These are phyloP conservation scores for Steromphala cineraria DNA, from an alignment of 2,888 invertebrate genomes.

Conservation along the genomic window DNA sequence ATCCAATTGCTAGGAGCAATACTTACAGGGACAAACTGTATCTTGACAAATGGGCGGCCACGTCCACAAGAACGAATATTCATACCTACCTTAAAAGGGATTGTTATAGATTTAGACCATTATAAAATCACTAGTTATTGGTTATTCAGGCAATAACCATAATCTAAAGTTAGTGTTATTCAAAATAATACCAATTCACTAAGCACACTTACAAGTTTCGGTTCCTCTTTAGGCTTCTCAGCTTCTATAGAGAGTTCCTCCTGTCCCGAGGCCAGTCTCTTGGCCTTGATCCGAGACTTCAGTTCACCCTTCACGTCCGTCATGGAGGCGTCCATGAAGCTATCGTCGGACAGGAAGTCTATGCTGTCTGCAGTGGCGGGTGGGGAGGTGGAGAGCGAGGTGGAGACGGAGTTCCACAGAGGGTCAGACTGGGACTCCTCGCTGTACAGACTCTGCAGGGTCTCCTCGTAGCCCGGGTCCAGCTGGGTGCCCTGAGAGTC, in stretches of 20 bases:
- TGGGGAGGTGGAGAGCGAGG: not conserved
- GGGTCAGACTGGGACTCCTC: not conserved
- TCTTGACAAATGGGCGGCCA: too few species aligned
- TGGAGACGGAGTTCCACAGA: slow-evolving; percentile 21
- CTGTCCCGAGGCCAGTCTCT: slow-evolving; percentile 37
- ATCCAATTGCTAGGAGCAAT: too few species aligned
- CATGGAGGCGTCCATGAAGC: not conserved
- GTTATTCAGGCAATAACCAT: too few species aligned
- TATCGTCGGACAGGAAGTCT: not conserved
- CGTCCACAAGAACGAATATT: too few species aligned
- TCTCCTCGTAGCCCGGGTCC: slow-evolving; percentile 11
- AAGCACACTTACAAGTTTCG: not conserved
- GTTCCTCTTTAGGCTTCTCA: slow-evolving; percentile 28
- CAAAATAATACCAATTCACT: too few species aligned
- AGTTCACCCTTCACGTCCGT: slow-evolving; percentile 48
- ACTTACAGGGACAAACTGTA: too few species aligned
- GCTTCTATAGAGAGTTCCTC: slow-evolving; percentile 33
- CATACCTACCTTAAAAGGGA: too few species aligned
- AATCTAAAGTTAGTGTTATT: too few species aligned
- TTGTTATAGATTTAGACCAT: too few species aligned
- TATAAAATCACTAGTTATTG: too few species aligned
- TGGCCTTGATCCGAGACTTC: slow-evolving; percentile 47
- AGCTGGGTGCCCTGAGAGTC: not conserved
- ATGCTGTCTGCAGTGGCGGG: not conserved
- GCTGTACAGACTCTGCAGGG: not conserved